phyloP scores from a whole-genome alignment of 2,888 invertebrate genomes.

The Oscheius sp. region DNA sequence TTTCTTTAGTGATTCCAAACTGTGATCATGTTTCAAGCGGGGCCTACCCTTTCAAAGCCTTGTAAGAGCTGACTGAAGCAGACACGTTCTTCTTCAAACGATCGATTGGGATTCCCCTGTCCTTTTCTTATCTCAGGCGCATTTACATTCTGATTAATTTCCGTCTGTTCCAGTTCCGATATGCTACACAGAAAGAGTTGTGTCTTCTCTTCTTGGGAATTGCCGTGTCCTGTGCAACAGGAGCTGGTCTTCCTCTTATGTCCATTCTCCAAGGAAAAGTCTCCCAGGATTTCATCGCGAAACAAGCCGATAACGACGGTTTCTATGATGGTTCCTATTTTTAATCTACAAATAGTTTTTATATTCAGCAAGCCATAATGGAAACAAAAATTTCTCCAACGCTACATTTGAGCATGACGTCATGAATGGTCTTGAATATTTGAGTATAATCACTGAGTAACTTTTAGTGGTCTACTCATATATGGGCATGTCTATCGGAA shows the following conservation, averaged over 20 bases:
- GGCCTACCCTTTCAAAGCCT: too few relatives aligned
- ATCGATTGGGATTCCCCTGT: too few relatives aligned
- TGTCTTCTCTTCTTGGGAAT: conserved; percentile 54
- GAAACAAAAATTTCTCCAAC: not conserved
- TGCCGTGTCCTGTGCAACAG: conserved; percentile 52
- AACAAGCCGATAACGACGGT: conserved; percentile 37
- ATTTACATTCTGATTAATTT: not conserved
- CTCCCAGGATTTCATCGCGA: conserved; percentile 56
- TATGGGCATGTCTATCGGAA: conserved; percentile 56
- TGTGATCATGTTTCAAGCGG: too few relatives aligned
- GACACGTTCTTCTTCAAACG: not conserved
- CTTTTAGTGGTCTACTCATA: conserved; percentile 52
- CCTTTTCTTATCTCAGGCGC: too few relatives aligned
- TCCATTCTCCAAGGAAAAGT: conserved; percentile 60
- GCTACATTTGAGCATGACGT: conserved; percentile 51
- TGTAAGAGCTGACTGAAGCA: not conserved
- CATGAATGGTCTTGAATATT: conserved; percentile 36
- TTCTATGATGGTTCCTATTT: too few relatives aligned
- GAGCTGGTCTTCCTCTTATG: conserved; percentile 61
- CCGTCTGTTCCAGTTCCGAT: conserved; percentile 58
- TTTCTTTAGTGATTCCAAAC: too few relatives aligned
- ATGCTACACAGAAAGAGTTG: conserved; percentile 52
- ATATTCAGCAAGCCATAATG: not conserved
- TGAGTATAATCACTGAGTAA: too few relatives aligned
- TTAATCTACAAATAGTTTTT: not conserved